These are phyloP conservation scores for Amblyopsis rosae DNA, from an alignment of 2,113 vertebrate species.

Conservation along the genomic window DNA sequence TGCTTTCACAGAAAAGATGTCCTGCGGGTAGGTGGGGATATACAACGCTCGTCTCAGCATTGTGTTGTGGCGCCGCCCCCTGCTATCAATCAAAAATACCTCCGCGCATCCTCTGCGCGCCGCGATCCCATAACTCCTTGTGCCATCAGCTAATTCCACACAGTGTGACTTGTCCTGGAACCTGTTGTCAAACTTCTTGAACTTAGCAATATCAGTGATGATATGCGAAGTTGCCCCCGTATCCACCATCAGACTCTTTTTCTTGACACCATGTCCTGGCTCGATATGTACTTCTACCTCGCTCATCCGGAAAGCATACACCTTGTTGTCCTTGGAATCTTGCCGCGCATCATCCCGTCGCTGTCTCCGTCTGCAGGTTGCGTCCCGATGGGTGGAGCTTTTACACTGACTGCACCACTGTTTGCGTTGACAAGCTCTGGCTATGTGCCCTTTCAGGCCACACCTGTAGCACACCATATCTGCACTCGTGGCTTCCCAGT, in stretches of 20 bases:
- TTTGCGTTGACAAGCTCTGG: neutral
- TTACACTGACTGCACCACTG: conserved; percentile 24
- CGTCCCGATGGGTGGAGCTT: conserved; percentile 7
- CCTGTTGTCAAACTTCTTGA: conserved; percentile 1
- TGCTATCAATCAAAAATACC: neutral
- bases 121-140: neutral
- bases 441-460: neutral
- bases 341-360: neutral
- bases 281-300: neutral
- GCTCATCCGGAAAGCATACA: neutral
- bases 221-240: neutral
- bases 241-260: conserved; percentile 1
- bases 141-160: conserved; percentile 11
- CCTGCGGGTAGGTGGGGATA: conserved; percentile 1
- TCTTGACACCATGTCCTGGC: neutral
- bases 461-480: neutral
- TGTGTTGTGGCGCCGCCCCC: neutral
- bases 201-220: conserved; percentile 4
- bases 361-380: conserved; percentile 2
- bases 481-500: neutral
- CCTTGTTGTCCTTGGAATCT: neutral
- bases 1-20: conserved; percentile 12
- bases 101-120: neutral
- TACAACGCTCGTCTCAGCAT: neutral
- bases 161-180: conserved; percentile 2